Evolutionary conservation across 2,797 vertebrate genomes (phyloP), one percentile per base, ranked within the genome.

Genomic region (Sparidentex hasta): DNA sequence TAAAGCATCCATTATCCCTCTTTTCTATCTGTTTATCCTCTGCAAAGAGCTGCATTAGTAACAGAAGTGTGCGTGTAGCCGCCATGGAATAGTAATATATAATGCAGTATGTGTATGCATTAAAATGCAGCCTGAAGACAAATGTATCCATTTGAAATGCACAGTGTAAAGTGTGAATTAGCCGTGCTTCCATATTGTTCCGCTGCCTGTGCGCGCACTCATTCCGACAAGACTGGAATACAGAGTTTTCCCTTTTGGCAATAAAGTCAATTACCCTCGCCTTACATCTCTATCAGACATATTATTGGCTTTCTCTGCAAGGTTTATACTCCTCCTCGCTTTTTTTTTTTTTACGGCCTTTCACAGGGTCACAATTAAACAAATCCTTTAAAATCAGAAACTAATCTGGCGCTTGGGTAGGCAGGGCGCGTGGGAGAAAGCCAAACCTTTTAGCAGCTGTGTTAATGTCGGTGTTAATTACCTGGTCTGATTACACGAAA

Each of bases 41-140:
- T 48, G n/a, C 65, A 59, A 56, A 66, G 50, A 71, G 65, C 76
- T 57, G 54, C 56, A 29, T 20, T 62, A 52, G 51, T 61, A n/a
- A 67, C 7, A 33, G 33, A 25, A 65, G 27, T 27, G 27, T 27
- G 27, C 4, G 27, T 27, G 41, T 50, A 13, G 21, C 69, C 0
- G 14, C 48, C 9, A 1, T 18, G 16, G 69, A 83, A 77, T 64
- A 81, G 29, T 43, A 67, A 75, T 65, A 51, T n/a, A 44, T 27
- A 55, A 33, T 76, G 38, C 27, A 52, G 12, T 33, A 58, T 48
- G 13, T 66, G 54, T 55, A 68, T 62, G 64, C n/a, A 66, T 72
- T 70, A 64, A 85, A 72, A 38, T 14, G 63, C 41, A 59, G 70
- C 85, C 75, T 71, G 23, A 27, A 65, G 56, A 52, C 55, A 78